Percentiles rank a stretch among this genome's conserved stretches.
Conservation (phyloP, 2,797 vertebrate genomes). For the Perodicticus potto region DNA sequence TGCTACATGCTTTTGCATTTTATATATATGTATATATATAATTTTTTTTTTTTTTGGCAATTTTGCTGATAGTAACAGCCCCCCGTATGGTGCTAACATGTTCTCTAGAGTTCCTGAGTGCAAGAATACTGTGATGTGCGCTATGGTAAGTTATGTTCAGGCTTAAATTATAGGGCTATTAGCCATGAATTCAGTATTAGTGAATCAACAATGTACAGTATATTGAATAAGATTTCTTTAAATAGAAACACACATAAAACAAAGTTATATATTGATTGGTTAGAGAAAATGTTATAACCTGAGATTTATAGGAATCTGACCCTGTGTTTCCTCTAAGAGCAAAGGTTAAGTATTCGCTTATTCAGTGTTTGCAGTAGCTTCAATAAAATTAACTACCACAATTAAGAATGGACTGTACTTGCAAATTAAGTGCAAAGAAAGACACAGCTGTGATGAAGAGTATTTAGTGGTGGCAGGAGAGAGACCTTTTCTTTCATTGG, state of each 20-base stretch:
- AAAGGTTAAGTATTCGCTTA: not conserved
- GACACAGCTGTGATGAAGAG: not conserved
- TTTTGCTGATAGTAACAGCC: not conserved
- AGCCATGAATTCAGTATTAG: too few species aligned
- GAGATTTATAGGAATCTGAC: too few species aligned
- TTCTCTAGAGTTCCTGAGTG: not conserved
- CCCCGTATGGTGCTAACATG: not conserved
- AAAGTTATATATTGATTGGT: too few species aligned
- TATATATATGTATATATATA: not conserved
- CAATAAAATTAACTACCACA: not conserved
- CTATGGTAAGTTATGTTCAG: not conserved
- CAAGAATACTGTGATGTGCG: not conserved
- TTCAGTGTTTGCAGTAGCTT: not conserved
- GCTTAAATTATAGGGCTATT: too few species aligned
- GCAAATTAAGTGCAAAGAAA: conserved; percentile 4
- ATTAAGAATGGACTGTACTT: not conserved
- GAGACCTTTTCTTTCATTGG: not conserved
- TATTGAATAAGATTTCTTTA: too few species aligned
- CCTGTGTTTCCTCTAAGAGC: not conserved
- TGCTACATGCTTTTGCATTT: not conserved
- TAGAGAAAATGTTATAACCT: too few species aligned
- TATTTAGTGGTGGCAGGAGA: not conserved
- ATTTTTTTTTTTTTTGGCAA: not conserved
- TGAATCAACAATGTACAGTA: too few species aligned
- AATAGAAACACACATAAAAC: too few species aligned